Conservation (phyloP, 2,797 vertebrate species). For the Crenichthys baileyi region DNA sequence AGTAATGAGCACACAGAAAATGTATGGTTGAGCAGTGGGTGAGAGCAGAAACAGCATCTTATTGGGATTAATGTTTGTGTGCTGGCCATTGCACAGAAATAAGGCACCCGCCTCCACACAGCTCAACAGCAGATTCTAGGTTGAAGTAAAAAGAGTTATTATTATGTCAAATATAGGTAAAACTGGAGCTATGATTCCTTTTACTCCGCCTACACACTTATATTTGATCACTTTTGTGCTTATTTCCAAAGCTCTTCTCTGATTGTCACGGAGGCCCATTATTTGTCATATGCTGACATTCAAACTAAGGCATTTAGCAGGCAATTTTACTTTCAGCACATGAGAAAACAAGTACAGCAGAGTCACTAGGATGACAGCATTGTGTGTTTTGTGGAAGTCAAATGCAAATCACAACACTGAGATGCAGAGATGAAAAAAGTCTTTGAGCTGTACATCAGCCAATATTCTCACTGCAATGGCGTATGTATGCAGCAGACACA, state of each 20-base stretch:
- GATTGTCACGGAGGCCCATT: not conserved
- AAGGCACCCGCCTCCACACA: slow-evolving; percentile 39
- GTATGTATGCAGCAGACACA: no score
- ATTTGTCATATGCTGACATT: slow-evolving; percentile 11
- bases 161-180: slow-evolving; percentile 45
- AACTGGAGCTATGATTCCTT: slow-evolving; percentile 26
- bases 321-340: slow-evolving; percentile 10
- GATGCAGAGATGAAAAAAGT: not conserved
- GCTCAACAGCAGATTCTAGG: slow-evolving; percentile 22
- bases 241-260: slow-evolving; percentile 12
- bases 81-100: slow-evolving; percentile 37
- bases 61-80: slow-evolving; percentile 22
- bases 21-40: slow-evolving; percentile 16
- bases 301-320: not conserved
- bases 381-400: not conserved
- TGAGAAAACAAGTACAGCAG: not conserved
- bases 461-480: not conserved
- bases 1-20: not conserved
- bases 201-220: slow-evolving; percentile 34
- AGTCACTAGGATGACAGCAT: not conserved
- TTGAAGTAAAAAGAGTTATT: slow-evolving; percentile 44
- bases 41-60: slow-evolving; percentile 5
- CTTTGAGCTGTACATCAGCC: not conserved
- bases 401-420: not conserved
- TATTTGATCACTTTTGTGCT: slow-evolving; percentile 28